Conservation (phyloP, 2,113 vertebrate species). For the Alethe castanea region DNA sequence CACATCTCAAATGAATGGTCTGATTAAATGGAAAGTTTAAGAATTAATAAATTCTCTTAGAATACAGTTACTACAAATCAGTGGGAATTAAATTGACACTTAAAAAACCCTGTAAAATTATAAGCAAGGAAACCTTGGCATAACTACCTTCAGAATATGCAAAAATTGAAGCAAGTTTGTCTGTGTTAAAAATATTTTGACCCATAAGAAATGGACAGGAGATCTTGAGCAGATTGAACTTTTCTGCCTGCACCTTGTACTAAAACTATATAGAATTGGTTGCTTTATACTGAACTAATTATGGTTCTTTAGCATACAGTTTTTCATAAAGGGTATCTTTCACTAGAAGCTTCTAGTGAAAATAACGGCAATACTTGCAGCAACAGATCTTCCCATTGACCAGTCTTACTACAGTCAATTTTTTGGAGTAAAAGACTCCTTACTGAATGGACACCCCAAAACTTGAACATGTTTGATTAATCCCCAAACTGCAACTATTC, state of each 20-base stretch:
- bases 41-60: neutral
- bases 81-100: neutral
- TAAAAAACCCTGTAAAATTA: neutral
- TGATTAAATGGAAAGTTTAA: neutral
- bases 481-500: neutral
- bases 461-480: neutral
- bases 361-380: neutral
- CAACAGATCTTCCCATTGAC: neutral
- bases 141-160: neutral
- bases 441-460: neutral
- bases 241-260: neutral
- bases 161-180: neutral
- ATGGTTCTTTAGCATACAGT: neutral
- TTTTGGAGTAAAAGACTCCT: neutral
- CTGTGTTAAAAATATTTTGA: neutral
- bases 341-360: neutral
- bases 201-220: neutral
- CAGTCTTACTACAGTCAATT: neutral
- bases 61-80: neutral
- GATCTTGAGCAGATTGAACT: neutral
- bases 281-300: neutral
- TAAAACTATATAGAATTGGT: rapidly evolving
- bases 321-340: neutral
- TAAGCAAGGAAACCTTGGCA: neutral
- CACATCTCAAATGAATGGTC: neutral